These are phyloP conservation scores for Leptinotarsa haldemani DNA, from an alignment of 2,888 invertebrate species.

Conservation along the genomic window DNA sequence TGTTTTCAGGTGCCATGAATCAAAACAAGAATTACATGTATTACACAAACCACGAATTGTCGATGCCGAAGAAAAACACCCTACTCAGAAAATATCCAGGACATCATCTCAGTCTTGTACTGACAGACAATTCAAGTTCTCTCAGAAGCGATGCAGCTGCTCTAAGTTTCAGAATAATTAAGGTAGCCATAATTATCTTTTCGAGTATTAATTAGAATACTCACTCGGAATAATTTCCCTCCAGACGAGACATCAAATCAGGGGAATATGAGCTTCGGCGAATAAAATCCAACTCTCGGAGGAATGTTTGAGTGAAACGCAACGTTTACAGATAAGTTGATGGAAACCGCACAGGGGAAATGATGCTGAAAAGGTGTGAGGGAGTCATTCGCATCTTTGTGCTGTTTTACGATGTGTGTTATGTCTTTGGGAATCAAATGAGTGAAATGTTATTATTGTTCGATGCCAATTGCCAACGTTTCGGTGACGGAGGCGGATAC, in stretches of 20 bases:
- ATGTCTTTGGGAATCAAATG: neutral
- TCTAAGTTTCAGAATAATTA: slow-evolving; percentile 24
- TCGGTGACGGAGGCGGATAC: no score
- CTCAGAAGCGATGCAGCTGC: neutral
- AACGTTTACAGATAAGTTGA: neutral
- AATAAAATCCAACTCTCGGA: slow-evolving; percentile 6
- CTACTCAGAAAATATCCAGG: neutral
- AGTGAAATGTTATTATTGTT: neutral
- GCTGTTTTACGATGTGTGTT: neutral
- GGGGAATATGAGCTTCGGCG: slow-evolving; percentile 17
- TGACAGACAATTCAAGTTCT: neutral
- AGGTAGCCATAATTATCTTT: slow-evolving; percentile 26
- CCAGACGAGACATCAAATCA: slow-evolving; percentile 29
- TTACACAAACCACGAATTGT: no score
- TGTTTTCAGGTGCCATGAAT: no score
- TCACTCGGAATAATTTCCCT: slow-evolving; percentile 29
- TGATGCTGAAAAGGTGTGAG: neutral
- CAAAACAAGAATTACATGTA: no score
- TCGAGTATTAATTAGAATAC: slow-evolving; percentile 29
- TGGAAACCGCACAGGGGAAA: neutral
- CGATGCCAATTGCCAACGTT: neutral
- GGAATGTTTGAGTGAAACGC: neutral
- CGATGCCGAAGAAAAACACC: neutral
- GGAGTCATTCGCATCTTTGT: neutral
- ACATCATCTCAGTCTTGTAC: neutral